Percentiles rank a stretch among this genome's conserved stretches.
phyloP scores from a whole-genome alignment of 2,797 vertebrate species.

The Tangara arthus region DNA sequence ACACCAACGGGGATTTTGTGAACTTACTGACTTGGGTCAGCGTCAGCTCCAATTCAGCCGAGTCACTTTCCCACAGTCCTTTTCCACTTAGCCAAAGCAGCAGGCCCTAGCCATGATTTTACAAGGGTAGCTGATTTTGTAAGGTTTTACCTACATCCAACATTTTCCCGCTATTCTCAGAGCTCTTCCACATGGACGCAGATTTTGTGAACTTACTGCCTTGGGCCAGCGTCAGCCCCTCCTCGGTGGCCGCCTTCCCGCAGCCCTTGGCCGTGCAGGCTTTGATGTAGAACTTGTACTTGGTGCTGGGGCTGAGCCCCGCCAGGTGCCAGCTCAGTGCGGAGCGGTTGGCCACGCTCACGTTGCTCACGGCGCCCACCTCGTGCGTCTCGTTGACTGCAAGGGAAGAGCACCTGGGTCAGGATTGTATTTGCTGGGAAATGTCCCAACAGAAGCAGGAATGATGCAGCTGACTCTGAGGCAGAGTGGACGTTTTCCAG shows the following conservation, averaged over 20 bases:
- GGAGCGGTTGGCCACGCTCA: slow-evolving; percentile 79
- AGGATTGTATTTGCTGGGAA: background rate
- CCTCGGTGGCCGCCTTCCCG: slow-evolving; percentile 85
- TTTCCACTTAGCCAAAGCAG: background rate
- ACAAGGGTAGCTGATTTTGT: too few relatives aligned
- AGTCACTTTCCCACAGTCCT: background rate
- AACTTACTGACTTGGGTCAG: too few relatives aligned
- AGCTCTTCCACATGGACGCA: too few relatives aligned
- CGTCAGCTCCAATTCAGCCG: too few relatives aligned
- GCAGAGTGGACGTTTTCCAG: too few relatives aligned
- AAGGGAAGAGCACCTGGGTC: slow-evolving; percentile 23
- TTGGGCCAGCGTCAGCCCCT: slow-evolving; percentile 84
- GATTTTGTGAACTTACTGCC: slow-evolving; percentile 83
- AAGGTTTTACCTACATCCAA: too few relatives aligned
- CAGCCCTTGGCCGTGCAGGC: slow-evolving; percentile 91
- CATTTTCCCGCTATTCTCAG: accelerated
- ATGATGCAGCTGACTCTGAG: background rate
- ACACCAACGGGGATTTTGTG: too few relatives aligned
- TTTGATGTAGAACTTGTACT: slow-evolving; percentile 90
- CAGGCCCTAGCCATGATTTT: background rate
- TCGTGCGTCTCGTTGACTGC: slow-evolving; percentile 91
- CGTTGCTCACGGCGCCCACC: slow-evolving; percentile 76
- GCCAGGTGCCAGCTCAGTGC: slow-evolving; percentile 82
- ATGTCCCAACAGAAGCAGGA: background rate
- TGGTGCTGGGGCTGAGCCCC: slow-evolving; percentile 84